Percentiles rank a stretch among this genome's conserved stretches.
phyloP scores from a whole-genome alignment of 1,140 invertebrate species.

The Drosophila ohnishii region DNA sequence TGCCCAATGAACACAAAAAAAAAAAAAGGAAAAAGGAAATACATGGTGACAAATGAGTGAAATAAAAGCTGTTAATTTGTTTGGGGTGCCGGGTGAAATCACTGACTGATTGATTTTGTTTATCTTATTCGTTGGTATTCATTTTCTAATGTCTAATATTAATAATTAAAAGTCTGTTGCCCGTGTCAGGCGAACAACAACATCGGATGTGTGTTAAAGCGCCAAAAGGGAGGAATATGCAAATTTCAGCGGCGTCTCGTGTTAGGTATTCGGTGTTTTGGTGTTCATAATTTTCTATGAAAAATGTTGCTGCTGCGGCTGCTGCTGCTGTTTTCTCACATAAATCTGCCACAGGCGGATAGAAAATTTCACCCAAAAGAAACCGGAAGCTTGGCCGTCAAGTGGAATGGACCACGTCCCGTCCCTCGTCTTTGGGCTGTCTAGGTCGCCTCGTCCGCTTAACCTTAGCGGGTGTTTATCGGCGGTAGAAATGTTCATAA shows the following conservation, averaged over 20 bases:
- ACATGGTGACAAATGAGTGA: conserved; percentile 36
- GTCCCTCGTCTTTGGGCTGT: conserved; percentile 17
- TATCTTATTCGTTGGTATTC: conserved; percentile 49
- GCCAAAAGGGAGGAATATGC: conserved; percentile 67
- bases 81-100: conserved; percentile 47
- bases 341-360: conserved; percentile 72
- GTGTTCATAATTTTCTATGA: conserved; percentile 77
- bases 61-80: conserved; percentile 68
- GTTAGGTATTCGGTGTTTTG: conserved; percentile 45
- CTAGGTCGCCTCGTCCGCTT: conserved; percentile 30
- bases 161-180: conserved; percentile 62
- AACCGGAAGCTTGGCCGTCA: conserved; percentile 72
- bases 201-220: conserved; percentile 47
- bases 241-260: conserved; percentile 52
- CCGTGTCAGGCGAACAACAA: conserved; percentile 32
- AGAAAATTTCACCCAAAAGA: conserved; percentile 79
- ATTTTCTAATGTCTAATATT: conserved; percentile 69
- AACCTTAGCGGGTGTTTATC: conserved; percentile 63
- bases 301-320: conserved; percentile 54
- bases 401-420: conserved; percentile 57
- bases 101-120: conserved; percentile 67
- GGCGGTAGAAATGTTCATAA: conserved; percentile 60
- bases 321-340: conserved; percentile 67
- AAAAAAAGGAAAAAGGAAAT: conserved; percentile 14
- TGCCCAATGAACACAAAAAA: conserved; percentile 17